Evolutionary conservation across 2,888 invertebrate genomes (phyloP), one percentile per base, ranked within the genome.

Genomic region (Eupeodes luniger): DNA sequence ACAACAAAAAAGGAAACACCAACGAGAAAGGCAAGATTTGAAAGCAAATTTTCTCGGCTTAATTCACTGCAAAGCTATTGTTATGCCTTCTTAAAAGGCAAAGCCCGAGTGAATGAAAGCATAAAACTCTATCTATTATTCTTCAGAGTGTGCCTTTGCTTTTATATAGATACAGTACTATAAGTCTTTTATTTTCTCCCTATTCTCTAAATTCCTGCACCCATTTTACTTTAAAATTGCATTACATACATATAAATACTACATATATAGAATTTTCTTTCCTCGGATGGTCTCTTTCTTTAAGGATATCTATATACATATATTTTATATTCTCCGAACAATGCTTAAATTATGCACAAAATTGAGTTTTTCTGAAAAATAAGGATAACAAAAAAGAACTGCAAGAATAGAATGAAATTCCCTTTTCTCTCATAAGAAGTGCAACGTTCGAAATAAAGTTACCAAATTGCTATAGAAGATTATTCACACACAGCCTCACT

Each of bases 361-460:
- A 79, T 79, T 86, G 82, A 79, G 79, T 76, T 82, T 53, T 53
- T 49, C 74, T 36, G 62, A 64, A 61, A 72, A 74, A 66, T 27
- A 16, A 55, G 61, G 44, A 57, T 5, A 12, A 72, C n/a, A n/a
- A 61, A 27, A 19, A n/a, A 40, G 75, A 69, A 69, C 53, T 53
- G 66, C 7, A 66, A 40, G 40, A 62, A 55, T 49, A 55, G 64
- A 19, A 53, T 67, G 27, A 36, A 61, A 47, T 57, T 47, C 16
- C 19, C 12, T 16, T 12, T 16, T 9, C 64, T 61, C 27, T 27
- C 77, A 34, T 61, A 77, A 77, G 81, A 81, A 81, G 67, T 85
- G 81, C 72, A 78, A 69, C 49, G 72, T 61, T 74, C 77, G 66
- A 85, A 85, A 85, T 85, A 85, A 76, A 78, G 85, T 81, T 81